Base-by-base conservation (phyloP, 2,888 invertebrate species). In the Drosophila histrio region DNA sequence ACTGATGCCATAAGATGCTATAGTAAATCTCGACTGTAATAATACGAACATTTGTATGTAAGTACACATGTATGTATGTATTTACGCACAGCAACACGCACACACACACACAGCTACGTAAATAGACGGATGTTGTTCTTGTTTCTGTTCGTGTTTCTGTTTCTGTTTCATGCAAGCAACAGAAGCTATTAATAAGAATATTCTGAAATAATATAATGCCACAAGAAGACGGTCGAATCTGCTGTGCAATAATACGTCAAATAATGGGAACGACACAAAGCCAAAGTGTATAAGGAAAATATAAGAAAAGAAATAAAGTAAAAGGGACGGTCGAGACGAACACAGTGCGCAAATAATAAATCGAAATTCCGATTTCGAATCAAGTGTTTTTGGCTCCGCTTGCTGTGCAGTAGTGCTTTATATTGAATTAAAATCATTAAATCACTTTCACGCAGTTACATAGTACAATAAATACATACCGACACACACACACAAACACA, bases 141-240 rank as follows among this genome's bases (percentile, higher is more conserved):
- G 79, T 87, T 75, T 63, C 19, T 19, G 19, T 53, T 69, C n/a
- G n/a, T n/a, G n/a, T n/a, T n/a, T n/a, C 44, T 71, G 44, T 52
- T 56, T 28, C 19, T 19, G 19, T 53, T 69, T 82, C 76, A 70
- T 87, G 87, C 81, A 81, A 85, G 85, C 85, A 87, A 86, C 68
- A 65, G 69, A 65, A 69, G 85, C 85, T 82, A 82, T 74, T 79
- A 87, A 79, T 85, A 74, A 82, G 80, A 82, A 85, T 81, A 85
- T 81, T 73, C 78, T 72, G 77, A 79, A 75, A 83, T 76, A 79
- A 78, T 79, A 82, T 82, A 72, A 76, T 86, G 77, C 77, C 49
- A 86, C 68, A 56, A 77, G 68, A 80, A 77, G 61, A 59, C 65
- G 77, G 47, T 13, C 75, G 75, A 69, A 86, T 76, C 86, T 77